A percentile compares a stretch with the other conserved stretches of the same genome.
These are phyloP conservation scores for Leptopilina myrica DNA, from an alignment of 2,888 invertebrate species.

Conservation along the genomic window DNA sequence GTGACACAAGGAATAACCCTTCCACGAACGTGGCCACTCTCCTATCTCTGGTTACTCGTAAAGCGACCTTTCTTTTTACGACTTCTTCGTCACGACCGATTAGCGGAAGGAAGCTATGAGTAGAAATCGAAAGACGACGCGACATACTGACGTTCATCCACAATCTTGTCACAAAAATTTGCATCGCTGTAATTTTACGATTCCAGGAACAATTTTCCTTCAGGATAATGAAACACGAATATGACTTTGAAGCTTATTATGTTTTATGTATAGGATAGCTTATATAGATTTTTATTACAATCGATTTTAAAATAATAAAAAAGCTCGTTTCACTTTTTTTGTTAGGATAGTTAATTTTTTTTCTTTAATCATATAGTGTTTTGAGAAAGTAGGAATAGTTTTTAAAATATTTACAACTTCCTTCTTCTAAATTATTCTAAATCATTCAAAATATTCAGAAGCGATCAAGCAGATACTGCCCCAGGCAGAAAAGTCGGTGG, in stretches of 20 bases:
- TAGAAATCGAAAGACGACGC: constrained; percentile 61
- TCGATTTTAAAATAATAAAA: constrained; percentile 1
- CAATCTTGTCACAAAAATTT: constrained; percentile 45
- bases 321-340: not conserved
- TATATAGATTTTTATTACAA: constrained; percentile 4
- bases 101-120: constrained; percentile 66
- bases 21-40: constrained; percentile 71
- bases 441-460: no score
- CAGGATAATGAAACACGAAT: constrained; percentile 11
- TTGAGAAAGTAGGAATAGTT: no score
- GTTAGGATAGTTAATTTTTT: no score
- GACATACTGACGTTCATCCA: constrained; percentile 42
- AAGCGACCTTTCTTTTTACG: constrained; percentile 73
- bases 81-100: constrained; percentile 68
- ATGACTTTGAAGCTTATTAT: constrained; percentile 29
- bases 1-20: constrained; percentile 72
- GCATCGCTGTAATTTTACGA: constrained; percentile 37
- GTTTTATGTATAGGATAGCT: not conserved
- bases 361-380: no score
- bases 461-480: no score
- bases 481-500: no score
- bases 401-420: no score
- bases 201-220: constrained; percentile 24
- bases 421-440: no score
- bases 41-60: constrained; percentile 73